Conservation (phyloP, 2,888 invertebrate species). For the Orthosia gothica region DNA sequence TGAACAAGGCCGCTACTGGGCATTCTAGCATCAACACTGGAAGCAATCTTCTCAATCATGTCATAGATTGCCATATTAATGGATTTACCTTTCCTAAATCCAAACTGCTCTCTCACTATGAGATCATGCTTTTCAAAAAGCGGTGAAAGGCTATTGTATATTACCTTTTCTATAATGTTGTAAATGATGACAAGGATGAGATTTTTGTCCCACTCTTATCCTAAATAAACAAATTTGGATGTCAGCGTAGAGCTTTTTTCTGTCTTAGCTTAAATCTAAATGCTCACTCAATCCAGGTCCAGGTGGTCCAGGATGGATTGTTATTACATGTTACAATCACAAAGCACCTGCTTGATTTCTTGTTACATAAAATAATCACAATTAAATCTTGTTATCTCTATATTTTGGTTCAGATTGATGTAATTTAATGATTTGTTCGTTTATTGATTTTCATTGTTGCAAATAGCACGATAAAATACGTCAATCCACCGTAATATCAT, state of each 20-base stretch:
- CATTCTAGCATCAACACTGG: too few relatives aligned
- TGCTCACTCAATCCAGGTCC: too few relatives aligned
- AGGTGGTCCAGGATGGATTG: too few relatives aligned
- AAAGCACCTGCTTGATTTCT: not conserved
- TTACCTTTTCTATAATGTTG: too few relatives aligned
- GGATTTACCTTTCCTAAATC: too few relatives aligned
- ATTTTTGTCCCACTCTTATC: not conserved
- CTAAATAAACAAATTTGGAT: not conserved
- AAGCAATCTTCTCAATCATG: too few relatives aligned
- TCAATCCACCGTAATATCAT: conserved; percentile 5
- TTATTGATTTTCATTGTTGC: not conserved
- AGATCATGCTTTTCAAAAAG: too few relatives aligned
- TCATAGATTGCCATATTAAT: too few relatives aligned
- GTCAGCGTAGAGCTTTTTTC: not conserved
- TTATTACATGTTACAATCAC: not conserved
- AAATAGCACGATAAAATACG: not conserved
- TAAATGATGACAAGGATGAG: not conserved
- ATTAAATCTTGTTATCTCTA: not conserved
- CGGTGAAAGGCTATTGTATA: too few relatives aligned
- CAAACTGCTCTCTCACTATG: too few relatives aligned
- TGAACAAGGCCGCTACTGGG: too few relatives aligned
- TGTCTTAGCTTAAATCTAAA: not conserved
- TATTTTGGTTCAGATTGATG: not conserved
- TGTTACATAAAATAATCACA: not conserved
- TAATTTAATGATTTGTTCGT: not conserved